phyloP scores from a whole-genome alignment of 2,113 vertebrate species.

The Xiphias gladius region DNA sequence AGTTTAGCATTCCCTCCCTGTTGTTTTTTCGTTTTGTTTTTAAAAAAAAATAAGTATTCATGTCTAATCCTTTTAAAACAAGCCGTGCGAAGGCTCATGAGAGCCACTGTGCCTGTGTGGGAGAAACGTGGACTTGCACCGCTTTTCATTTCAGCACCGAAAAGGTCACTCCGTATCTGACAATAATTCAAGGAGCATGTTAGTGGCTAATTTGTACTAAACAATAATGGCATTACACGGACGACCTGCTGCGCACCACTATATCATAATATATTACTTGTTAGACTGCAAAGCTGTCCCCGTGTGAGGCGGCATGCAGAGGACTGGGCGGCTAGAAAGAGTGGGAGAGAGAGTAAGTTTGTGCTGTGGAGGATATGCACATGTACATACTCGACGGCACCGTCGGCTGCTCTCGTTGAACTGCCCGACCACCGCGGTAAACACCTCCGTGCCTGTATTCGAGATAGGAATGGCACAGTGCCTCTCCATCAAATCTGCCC shows the following conservation, averaged over 20 bases:
- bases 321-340: conserved; percentile 8
- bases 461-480: conserved; percentile 69
- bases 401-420: conserved; percentile 33
- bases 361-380: conserved; percentile 55
- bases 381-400: conserved; percentile 47
- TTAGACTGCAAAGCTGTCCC: conserved; percentile 37
- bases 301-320: conserved; percentile 9
- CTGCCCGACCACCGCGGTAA: conserved; percentile 45
- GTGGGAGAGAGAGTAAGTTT: conserved; percentile 66
- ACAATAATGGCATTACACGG: conserved; percentile 67
- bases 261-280: conserved; percentile 49
- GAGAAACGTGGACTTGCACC: conserved; percentile 56
- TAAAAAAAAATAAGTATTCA: conserved; percentile 30
- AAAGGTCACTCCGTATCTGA: conserved; percentile 69
- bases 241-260: conserved; percentile 43
- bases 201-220: conserved; percentile 77
- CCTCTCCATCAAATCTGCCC: conserved; percentile 70
- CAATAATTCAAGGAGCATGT: conserved; percentile 68
- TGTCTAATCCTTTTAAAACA: conserved; percentile 36
- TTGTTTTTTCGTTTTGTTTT: background rate
- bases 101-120: conserved; percentile 40
- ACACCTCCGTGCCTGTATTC: conserved; percentile 56
- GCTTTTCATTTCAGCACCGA: conserved; percentile 49
- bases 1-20: background rate
- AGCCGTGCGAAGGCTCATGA: conserved; percentile 37